phyloP scores from a whole-genome alignment of 2,888 invertebrate genomes.

The Heliconius cydno region DNA sequence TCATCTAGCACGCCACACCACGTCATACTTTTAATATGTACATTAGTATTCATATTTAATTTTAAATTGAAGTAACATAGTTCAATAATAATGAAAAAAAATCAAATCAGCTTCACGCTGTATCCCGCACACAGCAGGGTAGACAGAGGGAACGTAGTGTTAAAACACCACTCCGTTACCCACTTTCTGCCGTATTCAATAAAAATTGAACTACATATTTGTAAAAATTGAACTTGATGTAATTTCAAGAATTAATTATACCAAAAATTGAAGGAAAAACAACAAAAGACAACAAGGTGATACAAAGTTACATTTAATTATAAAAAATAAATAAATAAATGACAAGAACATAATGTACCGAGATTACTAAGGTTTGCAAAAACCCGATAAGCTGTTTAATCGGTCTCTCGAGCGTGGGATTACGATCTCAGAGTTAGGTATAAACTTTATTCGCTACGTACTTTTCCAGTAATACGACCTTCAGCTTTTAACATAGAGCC shows the following conservation, averaged over 20 bases:
- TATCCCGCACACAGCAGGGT: no score
- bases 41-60: conserved; percentile 1
- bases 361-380: conserved; percentile 54
- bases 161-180: no score
- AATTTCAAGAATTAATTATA: background rate
- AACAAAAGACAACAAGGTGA: background rate
- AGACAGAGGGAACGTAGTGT: no score
- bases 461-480: conserved; percentile 73
- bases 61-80: background rate
- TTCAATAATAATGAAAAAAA: background rate
- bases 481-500: conserved; percentile 66
- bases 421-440: conserved; percentile 70
- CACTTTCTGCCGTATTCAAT: no score
- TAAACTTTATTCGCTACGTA: conserved; percentile 73
- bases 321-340: background rate
- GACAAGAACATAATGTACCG: background rate
- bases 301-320: background rate
- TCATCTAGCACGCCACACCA: conserved; percentile 10
- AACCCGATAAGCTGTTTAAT: conserved; percentile 72
- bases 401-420: conserved; percentile 75
- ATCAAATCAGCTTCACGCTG: no score
- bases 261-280: background rate
- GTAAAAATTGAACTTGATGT: no score
- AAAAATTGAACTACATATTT: background rate
- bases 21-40: background rate